phyloP scores from a whole-genome alignment of 2,797 vertebrate species.

The Peromyscus eremicus region DNA sequence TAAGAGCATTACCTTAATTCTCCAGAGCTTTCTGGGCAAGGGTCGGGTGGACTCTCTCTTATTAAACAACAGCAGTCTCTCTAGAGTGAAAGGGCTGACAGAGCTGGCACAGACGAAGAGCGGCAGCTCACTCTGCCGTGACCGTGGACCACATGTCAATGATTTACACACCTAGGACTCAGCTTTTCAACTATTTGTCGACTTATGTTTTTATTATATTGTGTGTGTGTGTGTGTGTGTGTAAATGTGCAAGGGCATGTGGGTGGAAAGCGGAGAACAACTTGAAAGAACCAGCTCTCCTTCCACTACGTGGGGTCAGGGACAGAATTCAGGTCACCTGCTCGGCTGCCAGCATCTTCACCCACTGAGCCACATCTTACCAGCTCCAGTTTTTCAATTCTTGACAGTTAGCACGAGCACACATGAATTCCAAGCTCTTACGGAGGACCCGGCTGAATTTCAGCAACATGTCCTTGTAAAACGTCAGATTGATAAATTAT shows the following conservation, averaged over 20 bases:
- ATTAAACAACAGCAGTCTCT: conserved; percentile 17
- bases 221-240: too few species aligned
- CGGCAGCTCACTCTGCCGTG: not conserved
- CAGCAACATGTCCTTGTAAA: conserved; percentile 52
- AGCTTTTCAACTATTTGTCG: not conserved
- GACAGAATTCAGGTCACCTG: not conserved
- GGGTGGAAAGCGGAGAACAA: not conserved
- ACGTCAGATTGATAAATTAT: conserved; percentile 55
- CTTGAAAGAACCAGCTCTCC: not conserved
- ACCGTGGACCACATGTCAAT: conserved; percentile 21
- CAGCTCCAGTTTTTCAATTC: not conserved
- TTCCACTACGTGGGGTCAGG: not conserved
- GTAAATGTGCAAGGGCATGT: too few species aligned
- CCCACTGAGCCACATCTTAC: not conserved
- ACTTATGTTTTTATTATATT: not conserved
- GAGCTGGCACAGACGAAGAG: not conserved
- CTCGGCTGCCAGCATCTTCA: not conserved
- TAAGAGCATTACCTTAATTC: conserved; percentile 15
- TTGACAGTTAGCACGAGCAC: not conserved
- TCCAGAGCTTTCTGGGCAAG: conserved; percentile 21
- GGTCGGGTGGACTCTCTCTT: not conserved
- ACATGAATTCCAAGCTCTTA: conserved; percentile 40
- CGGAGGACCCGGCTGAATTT: conserved; percentile 19
- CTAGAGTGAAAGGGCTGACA: not conserved
- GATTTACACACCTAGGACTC: conserved; percentile 25